phyloP scores from a whole-genome alignment of 2,113 vertebrate genomes.

The Alces alces region DNA sequence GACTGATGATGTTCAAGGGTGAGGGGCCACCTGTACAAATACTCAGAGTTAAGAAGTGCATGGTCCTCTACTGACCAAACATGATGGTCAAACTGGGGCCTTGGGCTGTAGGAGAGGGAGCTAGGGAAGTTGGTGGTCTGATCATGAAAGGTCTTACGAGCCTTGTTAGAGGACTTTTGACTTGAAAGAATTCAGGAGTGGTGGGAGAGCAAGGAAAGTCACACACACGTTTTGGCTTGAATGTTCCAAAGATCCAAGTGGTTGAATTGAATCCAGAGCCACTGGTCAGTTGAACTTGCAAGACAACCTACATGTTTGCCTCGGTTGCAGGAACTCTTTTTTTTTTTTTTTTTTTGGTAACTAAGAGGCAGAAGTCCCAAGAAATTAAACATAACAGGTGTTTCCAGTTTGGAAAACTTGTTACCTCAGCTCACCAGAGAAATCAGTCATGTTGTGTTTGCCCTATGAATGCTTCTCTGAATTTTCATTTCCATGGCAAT shows the following conservation, averaged over 20 bases:
- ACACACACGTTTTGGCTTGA: background rate
- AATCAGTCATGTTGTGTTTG: background rate
- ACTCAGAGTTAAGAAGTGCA: background rate
- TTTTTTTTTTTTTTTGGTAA: background rate
- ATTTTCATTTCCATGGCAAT: background rate
- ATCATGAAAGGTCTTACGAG: background rate
- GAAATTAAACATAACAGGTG: background rate
- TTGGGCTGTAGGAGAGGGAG: background rate
- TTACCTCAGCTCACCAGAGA: background rate
- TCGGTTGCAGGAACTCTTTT: background rate
- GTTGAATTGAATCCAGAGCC: background rate
- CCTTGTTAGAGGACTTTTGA: background rate
- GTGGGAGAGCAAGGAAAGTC: background rate
- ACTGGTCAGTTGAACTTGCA: background rate
- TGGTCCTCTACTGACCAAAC: no score
- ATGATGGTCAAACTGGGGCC: background rate
- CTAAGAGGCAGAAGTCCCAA: background rate
- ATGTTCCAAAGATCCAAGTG: background rate
- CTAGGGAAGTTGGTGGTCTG: no score
- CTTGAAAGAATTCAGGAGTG: background rate
- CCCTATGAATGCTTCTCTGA: background rate
- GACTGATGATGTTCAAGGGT: background rate
- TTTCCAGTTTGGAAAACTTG: background rate
- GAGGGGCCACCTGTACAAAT: background rate
- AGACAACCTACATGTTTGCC: background rate